Percentiles rank a stretch among this genome's conserved stretches.
Conservation (phyloP, 2,888 invertebrate genomes). For the Sesamia inferens region DNA sequence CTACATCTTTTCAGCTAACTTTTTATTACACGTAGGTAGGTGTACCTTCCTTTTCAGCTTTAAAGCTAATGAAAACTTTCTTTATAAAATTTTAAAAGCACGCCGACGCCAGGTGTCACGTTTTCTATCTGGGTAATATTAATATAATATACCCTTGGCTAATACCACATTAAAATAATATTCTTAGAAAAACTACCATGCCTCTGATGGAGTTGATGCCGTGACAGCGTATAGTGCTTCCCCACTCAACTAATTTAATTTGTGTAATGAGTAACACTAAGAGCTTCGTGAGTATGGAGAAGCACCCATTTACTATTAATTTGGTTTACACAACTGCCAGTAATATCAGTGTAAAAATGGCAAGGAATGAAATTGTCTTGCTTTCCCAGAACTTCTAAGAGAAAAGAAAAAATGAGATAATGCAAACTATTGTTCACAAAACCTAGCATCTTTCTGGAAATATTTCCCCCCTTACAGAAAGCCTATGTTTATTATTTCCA, state of each 20-base stretch:
- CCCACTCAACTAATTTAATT: background rate
- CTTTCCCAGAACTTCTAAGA: background rate
- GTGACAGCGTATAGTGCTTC: background rate
- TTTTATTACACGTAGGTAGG: slow-evolving; percentile 7
- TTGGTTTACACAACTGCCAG: background rate
- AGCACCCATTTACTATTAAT: background rate
- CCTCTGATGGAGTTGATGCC: background rate
- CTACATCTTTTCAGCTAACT: slow-evolving; percentile 1
- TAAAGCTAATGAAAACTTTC: slow-evolving; percentile 29
- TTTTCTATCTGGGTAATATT: slow-evolving; percentile 6
- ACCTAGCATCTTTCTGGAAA: background rate
- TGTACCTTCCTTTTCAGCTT: slow-evolving; percentile 24
- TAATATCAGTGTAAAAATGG: background rate
- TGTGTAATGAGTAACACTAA: background rate
- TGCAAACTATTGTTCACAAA: background rate
- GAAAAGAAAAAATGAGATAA: background rate
- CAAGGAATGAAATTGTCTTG: background rate
- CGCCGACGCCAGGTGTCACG: background rate
- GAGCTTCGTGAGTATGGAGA: background rate
- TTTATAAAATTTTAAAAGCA: slow-evolving; percentile 21
- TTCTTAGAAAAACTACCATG: background rate
- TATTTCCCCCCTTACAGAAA: background rate
- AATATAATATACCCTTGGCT: slow-evolving; percentile 16
- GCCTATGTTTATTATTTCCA: background rate
- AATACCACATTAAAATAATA: background rate